A percentile compares a stretch with the other conserved stretches of the same genome.
Conservation (phyloP, 2,888 invertebrate species). For the Acleris cristana region DNA sequence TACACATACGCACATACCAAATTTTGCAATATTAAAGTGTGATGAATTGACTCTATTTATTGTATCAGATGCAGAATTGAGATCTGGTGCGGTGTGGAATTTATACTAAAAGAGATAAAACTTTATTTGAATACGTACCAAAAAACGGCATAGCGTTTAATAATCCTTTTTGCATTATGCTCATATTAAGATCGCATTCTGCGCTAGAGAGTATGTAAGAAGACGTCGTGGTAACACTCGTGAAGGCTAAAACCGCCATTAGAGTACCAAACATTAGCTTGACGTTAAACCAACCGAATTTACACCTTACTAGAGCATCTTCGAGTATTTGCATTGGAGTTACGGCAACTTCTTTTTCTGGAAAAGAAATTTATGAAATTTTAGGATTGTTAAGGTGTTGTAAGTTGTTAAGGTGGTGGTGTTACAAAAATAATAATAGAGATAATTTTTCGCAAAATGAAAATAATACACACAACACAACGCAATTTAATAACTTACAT, state of each 20-base stretch:
- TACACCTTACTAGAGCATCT: constrained; percentile 55
- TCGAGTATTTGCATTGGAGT: constrained; percentile 60
- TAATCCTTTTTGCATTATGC: constrained; percentile 58
- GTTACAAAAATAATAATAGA: too few relatives aligned
- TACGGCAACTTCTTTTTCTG: constrained; percentile 37
- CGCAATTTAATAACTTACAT: too few relatives aligned
- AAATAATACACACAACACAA: too few relatives aligned
- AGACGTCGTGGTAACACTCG: constrained; percentile 55
- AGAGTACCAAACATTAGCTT: constrained; percentile 53
- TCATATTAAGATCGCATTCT: constrained; percentile 62
- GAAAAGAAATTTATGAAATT: neutral
- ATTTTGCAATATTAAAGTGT: too few relatives aligned
- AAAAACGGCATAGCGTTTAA: constrained; percentile 61
- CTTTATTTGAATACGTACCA: constrained; percentile 48
- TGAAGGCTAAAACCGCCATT: constrained; percentile 50
- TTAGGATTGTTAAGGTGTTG: neutral
- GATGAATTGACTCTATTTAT: too few relatives aligned
- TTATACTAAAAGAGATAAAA: too few relatives aligned
- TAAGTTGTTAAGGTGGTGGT: too few relatives aligned
- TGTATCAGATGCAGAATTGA: too few relatives aligned
- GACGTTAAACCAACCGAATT: constrained; percentile 60
- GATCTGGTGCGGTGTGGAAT: too few relatives aligned
- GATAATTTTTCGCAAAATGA: too few relatives aligned
- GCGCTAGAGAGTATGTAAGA: constrained; percentile 62
- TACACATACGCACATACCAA: too few relatives aligned